phyloP scores from a whole-genome alignment of 2,113 vertebrate species.

The Pavo muticus region DNA sequence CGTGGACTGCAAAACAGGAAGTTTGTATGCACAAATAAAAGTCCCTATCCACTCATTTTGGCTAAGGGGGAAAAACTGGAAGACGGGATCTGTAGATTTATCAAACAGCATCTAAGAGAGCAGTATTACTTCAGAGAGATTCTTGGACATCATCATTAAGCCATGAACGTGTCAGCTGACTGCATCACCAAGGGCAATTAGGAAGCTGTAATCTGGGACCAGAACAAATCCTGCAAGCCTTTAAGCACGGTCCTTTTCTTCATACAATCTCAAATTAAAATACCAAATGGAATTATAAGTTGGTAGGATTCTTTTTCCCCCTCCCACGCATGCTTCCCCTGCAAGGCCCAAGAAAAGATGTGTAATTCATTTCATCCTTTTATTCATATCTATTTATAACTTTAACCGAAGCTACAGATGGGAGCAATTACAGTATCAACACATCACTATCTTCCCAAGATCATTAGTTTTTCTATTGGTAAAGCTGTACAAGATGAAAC shows the following conservation, averaged over 20 bases:
- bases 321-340: not conserved
- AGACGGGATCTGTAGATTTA: not conserved
- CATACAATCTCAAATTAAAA: not conserved
- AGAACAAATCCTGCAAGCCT: not conserved
- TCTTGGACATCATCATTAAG: not conserved
- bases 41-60: slow-evolving; percentile 6
- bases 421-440: slow-evolving; percentile 17
- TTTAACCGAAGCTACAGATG: not conserved
- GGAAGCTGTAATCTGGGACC: not conserved
- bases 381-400: slow-evolving; percentile 32
- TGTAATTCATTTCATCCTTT: slow-evolving; percentile 19
- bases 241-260: not conserved
- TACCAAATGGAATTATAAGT: not conserved
- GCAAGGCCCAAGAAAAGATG: not conserved
- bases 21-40: not conserved
- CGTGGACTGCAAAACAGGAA: slow-evolving; percentile 48
- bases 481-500: not conserved
- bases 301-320: not conserved
- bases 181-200: not conserved
- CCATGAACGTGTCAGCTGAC: not conserved
- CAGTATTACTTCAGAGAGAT: not conserved
- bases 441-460: not conserved
- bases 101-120: not conserved
- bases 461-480: not conserved
- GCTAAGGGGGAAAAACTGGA: not conserved